Base-by-base conservation (phyloP, 2,113 vertebrate species). In the Perca fluviatilis region DNA sequence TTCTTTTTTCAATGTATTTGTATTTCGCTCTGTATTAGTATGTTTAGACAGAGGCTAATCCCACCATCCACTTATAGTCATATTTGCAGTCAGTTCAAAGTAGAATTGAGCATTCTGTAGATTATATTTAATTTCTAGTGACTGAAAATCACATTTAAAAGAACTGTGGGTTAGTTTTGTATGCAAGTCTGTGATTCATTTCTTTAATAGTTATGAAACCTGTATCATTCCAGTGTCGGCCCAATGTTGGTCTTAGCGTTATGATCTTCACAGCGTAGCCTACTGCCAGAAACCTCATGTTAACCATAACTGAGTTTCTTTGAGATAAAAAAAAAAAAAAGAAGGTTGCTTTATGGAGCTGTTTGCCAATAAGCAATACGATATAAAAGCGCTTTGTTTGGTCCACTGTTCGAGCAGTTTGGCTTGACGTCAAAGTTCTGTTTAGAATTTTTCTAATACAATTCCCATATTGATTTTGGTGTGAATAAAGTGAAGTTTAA, bases 221-320 rank as follows among this genome's bases (percentile, higher is more conserved):
- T 82, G 23, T 74, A 58, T 86, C 76, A 89, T 86, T 87, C 84
- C 87, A 77, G 33, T 61, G 84, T 77, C 77, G 10, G 80, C 62
- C 60, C 66, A 60, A 18, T 49, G 16, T 30, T 46, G 70, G 87
- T 66, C 16, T 30, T 69, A 65, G 78, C n/a, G 4, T 71, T 36
- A 62, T 74, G 69, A 86, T 66, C 61, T 77, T 84, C 72, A 85
- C 77, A 72, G 74, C 77, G 80, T 64, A 79, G 70, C 79, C 63
- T 83, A 84, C 77, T 91, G 82, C 85, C 90, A 90, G 74, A 80
- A 73, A 78, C 63, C 74, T 88, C 62, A 58, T 21, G 73, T 71
- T 49, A 40, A 76, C 33, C 71, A 8, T 65, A 40, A 13, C 63
- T 81, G 71, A 56, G 47, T 51, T 74, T 33, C 54, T 72, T 43